Evolutionary conservation across 2,888 invertebrate genomes (phyloP).

Genomic region (Trachelus stipa): DNA sequence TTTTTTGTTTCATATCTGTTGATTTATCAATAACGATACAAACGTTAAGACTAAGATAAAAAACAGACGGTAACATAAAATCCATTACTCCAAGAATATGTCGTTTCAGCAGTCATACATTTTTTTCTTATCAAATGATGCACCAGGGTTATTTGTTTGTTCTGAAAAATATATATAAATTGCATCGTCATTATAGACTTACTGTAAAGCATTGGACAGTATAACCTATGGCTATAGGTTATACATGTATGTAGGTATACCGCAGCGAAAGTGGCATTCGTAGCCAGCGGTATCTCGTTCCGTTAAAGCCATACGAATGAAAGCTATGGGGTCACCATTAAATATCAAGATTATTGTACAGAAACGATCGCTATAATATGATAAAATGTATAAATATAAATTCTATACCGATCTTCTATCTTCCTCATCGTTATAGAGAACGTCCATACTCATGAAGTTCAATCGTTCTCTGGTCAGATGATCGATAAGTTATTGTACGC

Average conservation of each 20-base stretch:
- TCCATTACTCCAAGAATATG: background rate
- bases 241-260: background rate
- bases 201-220: background rate
- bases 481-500: background rate
- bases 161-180: background rate
- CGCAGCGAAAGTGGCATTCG: background rate
- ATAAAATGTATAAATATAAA: background rate
- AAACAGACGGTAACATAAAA: background rate
- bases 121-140: background rate
- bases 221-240: background rate
- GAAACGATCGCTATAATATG: background rate
- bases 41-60: background rate
- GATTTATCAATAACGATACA: background rate
- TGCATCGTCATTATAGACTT: background rate
- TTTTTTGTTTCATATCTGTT: background rate
- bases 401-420: background rate
- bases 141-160: background rate
- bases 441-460: background rate
- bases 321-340: background rate
- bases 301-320: background rate
- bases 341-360: background rate
- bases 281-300: background rate
- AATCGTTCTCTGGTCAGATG: background rate
- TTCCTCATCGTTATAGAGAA: background rate
- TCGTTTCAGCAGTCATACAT: background rate